phyloP scores from a whole-genome alignment of 1,140 invertebrate species.

The Drosophila setifemur region DNA sequence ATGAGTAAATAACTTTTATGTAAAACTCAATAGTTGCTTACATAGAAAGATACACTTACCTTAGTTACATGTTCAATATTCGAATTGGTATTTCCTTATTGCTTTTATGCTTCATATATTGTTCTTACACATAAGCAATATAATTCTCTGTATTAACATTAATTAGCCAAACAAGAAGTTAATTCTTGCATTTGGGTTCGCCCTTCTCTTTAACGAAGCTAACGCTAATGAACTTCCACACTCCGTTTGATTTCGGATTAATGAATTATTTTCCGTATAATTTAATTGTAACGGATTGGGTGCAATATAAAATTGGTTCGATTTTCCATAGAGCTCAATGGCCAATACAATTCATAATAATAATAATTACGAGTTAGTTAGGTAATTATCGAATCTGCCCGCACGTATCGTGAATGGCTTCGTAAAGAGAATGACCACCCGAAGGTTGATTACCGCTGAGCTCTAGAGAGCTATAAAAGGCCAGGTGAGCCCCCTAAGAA shows the following conservation, averaged over 20 bases:
- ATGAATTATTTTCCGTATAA: conserved; percentile 32
- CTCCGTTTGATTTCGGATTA: conserved; percentile 4
- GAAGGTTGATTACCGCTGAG: conserved; percentile 17
- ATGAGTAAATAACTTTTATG: too few species aligned
- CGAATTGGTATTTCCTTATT: conserved; percentile 2
- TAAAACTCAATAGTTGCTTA: too few species aligned
- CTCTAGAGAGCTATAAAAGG: conserved; percentile 44
- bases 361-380: conserved; percentile 48
- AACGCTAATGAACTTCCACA: conserved; percentile 17
- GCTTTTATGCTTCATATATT: not conserved
- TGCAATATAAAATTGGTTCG: conserved; percentile 28
- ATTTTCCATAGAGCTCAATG: conserved; percentile 53
- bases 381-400: conserved; percentile 56
- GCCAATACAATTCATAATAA: conserved; percentile 33
- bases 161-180: not conserved
- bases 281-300: conserved; percentile 28
- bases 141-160: not conserved
- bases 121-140: not conserved
- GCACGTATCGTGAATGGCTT: conserved; percentile 58
- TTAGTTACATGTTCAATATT: too few species aligned
- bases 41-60: too few species aligned
- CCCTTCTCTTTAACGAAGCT: conserved; percentile 7
- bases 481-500: conserved; percentile 35
- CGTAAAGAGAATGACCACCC: conserved; percentile 45
- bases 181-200: not conserved